These are phyloP conservation scores for Stichodactyla mertensii DNA, from an alignment of 64 coral and sea anemone genomes.

Conservation along the genomic window DNA sequence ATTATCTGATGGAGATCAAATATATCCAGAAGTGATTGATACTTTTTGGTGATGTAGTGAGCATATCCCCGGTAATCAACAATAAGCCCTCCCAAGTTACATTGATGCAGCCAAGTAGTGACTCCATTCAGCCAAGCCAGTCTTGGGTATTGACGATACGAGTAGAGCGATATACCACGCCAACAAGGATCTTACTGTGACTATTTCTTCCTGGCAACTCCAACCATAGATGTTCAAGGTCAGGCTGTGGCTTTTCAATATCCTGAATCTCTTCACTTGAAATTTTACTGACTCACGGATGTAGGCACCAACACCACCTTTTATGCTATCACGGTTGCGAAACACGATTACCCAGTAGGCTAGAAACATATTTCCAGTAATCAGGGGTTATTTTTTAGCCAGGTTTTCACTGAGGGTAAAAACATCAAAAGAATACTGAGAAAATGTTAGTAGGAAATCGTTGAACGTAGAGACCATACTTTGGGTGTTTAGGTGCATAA, in stretches of 20 bases:
- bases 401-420: slow-evolving; percentile 31
- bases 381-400: background rate
- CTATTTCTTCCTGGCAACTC: slow-evolving; percentile 37
- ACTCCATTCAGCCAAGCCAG: too few relatives aligned
- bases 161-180: too few relatives aligned
- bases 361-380: background rate
- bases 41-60: too few relatives aligned
- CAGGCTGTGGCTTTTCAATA: slow-evolving; percentile 33
- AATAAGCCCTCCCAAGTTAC: too few relatives aligned
- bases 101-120: too few relatives aligned
- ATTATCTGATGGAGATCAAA: too few relatives aligned
- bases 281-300: background rate
- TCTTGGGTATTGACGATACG: too few relatives aligned
- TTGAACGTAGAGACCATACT: slow-evolving; percentile 8
- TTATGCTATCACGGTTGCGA: slow-evolving; percentile 24
- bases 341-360: slow-evolving; percentile 4
- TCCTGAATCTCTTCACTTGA: background rate
- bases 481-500: too few relatives aligned
- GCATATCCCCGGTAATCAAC: too few relatives aligned
- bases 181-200: slow-evolving; percentile 9
- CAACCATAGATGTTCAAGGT: slow-evolving; percentile 37
- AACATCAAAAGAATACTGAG: slow-evolving; percentile 31
- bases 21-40: too few relatives aligned
- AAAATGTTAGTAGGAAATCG: slow-evolving; percentile 38
- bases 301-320: slow-evolving; percentile 26